Evolutionary conservation across 2,888 invertebrate genomes (phyloP), one percentile per base, ranked within the genome.

Genomic region (Orchesellides sinensis): DNA sequence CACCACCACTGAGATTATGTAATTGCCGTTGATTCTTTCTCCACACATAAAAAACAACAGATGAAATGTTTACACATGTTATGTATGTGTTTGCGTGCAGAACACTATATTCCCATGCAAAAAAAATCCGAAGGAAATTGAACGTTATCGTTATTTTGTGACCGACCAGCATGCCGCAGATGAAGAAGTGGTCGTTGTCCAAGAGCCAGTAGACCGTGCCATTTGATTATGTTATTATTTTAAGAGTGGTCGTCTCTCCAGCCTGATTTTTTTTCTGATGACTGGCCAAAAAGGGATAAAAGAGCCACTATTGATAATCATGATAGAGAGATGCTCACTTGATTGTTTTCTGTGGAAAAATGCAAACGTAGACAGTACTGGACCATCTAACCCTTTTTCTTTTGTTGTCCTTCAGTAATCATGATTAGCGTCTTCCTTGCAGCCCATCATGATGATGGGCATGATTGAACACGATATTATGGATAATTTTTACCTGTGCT

Each of bases 171-270:
- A 52, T 52, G 52, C 52, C 19, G n/a, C 8, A 52, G 52, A n/a
- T 21, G 12, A 21, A n/a, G 8, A 3, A 29, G 29, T 59, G 59
- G 10, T n/a, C 25, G 23, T 8, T 59, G 32, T 59, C 59, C 59
- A 59, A 19, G 12, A 21, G 6, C 40, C 54, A 63, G 63, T 72
- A 52, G 65, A 79, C 63, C 70, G 65, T 79, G 70, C 54, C 70
- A 54, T 65, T 70, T 78, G 69, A 70, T 78, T 78, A 70, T 59
- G 47, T 59, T 54, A 66, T 61, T 61, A 61, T 35, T 35, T 35
- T 35, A 35, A 12, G 47, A 47, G 4, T 12, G 17, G 47, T 12
- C 12, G 6, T 35, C 35, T 35, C 35, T 35, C 35, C 35, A 35
- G 5, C 12, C 12, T 35, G 35, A 35, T 35, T 35, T 35, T 35